Conservation (phyloP, 2,113 vertebrate genomes). For the Phyllostomus hastatus region DNA sequence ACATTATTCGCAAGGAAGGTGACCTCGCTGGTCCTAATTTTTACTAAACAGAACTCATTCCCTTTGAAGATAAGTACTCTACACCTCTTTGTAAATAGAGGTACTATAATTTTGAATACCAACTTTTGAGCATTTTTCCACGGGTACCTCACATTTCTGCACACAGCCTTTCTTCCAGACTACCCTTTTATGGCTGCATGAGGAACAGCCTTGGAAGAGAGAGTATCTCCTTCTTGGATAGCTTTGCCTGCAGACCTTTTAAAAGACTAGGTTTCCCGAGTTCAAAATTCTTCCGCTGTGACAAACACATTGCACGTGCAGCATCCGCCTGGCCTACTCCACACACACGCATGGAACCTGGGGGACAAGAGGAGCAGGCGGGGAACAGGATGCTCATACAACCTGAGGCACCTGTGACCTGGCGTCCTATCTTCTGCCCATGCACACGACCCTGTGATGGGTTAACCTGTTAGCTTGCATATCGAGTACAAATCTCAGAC, state of each 20-base stretch:
- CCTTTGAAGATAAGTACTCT: not conserved
- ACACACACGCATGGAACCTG: accelerated
- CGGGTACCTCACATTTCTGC: not conserved
- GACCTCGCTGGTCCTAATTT: not conserved
- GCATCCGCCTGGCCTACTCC: no score
- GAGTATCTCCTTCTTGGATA: not conserved
- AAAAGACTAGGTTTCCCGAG: not conserved
- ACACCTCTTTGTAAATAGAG: not conserved
- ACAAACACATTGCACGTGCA: no score
- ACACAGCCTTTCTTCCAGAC: not conserved
- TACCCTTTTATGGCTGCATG: not conserved
- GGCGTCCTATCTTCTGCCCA: not conserved
- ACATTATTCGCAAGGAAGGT: not conserved
- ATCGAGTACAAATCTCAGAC: not conserved
- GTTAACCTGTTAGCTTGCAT: not conserved
- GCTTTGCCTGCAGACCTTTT: not conserved
- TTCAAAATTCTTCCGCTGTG: not conserved
- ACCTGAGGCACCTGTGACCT: not conserved
- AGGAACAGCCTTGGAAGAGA: not conserved
- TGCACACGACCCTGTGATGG: not conserved
- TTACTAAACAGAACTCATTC: not conserved
- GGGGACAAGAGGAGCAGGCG: not conserved
- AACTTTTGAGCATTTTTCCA: not conserved
- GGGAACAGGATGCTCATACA: accelerated
- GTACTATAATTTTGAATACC: not conserved